These are phyloP conservation scores for Malthinus flaveolus DNA, from an alignment of 2,888 invertebrate genomes.

Conservation along the genomic window DNA sequence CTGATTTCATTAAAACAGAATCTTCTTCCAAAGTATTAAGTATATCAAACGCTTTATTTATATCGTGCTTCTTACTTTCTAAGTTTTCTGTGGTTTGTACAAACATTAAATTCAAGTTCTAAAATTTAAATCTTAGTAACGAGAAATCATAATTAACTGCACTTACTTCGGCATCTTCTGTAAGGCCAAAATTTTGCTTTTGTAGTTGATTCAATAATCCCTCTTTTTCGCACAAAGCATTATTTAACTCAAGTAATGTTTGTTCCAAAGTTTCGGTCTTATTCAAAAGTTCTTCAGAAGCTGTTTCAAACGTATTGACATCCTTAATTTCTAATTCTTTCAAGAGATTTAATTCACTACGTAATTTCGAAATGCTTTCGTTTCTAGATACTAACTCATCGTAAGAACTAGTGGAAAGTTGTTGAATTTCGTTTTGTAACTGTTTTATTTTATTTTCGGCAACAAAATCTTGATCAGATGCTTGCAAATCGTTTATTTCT, in stretches of 20 bases:
- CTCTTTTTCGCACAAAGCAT: too few species aligned
- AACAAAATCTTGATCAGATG: constrained; percentile 4
- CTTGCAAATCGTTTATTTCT: constrained; percentile 31
- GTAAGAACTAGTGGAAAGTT: background rate
- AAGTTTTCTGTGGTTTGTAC: too few species aligned
- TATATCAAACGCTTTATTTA: too few species aligned
- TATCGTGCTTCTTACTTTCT: too few species aligned
- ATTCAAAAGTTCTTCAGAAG: too few species aligned
- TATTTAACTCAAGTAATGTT: background rate
- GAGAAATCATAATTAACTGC: too few species aligned
- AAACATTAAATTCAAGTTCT: too few species aligned
- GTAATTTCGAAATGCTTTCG: background rate
- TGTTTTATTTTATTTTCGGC: constrained; percentile 21
- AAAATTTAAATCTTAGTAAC: too few species aligned
- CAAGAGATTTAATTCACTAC: background rate
- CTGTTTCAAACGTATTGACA: background rate
- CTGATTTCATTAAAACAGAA: constrained; percentile 36
- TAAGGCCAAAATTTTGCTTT: too few species aligned
- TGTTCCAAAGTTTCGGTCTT: background rate
- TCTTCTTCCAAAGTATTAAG: constrained; percentile 41
- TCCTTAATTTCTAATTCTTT: background rate
- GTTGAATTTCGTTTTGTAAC: constrained; percentile 15
- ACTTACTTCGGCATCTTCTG: too few species aligned
- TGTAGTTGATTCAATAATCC: too few species aligned
- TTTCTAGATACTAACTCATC: background rate